phyloP scores from a whole-genome alignment of 2,797 vertebrate genomes.

The Epinephelus awoara region DNA sequence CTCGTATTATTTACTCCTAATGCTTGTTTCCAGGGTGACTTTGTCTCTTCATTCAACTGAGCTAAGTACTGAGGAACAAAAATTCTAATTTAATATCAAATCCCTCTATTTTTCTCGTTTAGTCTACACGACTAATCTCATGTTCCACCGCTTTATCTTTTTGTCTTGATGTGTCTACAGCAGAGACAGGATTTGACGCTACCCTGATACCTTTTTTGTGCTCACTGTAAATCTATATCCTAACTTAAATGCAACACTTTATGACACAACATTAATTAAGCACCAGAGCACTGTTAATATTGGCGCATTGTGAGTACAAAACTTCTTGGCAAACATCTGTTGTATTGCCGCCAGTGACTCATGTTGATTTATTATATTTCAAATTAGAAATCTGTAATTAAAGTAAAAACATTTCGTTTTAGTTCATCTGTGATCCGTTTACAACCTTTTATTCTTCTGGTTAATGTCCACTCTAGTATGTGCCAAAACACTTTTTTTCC shows the following conservation, averaged over 20 bases:
- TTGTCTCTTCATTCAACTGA: constrained; percentile 71
- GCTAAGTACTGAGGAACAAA: constrained; percentile 66
- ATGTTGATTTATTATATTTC: constrained; percentile 40
- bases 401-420: not conserved
- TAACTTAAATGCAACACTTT: constrained; percentile 17
- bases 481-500: not conserved
- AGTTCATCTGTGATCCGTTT: constrained; percentile 5
- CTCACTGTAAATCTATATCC: constrained; percentile 13
- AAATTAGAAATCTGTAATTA: constrained; percentile 13
- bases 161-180: constrained; percentile 56
- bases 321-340: constrained; percentile 1
- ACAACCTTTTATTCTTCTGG: constrained; percentile 40
- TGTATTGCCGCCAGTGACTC: constrained; percentile 17
- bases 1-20: constrained; percentile 78
- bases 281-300: constrained; percentile 11
- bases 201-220: constrained; percentile 51
- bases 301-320: not conserved
- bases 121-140: constrained; percentile 66
- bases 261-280: constrained; percentile 25
- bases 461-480: constrained; percentile 25
- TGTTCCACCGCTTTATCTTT: constrained; percentile 74
- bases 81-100: constrained; percentile 76
- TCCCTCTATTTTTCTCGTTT: constrained; percentile 68
- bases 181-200: constrained; percentile 50
- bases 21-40: constrained; percentile 76